Base-by-base conservation (phyloP, 2,888 invertebrate species). In the Chymomyza amoena region DNA sequence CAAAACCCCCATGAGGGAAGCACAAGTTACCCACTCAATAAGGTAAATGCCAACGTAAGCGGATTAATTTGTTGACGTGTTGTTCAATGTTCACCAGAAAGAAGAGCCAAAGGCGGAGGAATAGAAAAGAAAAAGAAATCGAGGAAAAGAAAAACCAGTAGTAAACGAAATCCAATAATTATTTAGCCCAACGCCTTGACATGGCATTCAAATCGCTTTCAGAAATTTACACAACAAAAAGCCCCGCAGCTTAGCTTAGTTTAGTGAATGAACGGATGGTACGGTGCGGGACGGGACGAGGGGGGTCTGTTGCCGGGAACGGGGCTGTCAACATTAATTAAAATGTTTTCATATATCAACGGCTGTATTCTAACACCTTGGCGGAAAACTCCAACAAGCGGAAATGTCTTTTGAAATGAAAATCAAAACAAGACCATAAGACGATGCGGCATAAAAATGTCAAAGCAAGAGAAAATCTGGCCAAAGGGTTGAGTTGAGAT, bases 41-140 rank as follows among this genome's bases (percentile, higher is more conserved):
- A 69, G 77, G 77, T 80, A 83, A 78, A 80, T 78, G 78, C 76
- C 71, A 61, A 66, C 65, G 69, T 84, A 84, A 84, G 83, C 79
- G 85, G 84, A 87, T 87, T 87, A 84, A 79, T 82, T 84, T 76
- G 76, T 76, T 82, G 82, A 86, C 84, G 86, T 84, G 84, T 80
- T 86, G 79, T 62, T 81, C 80, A 75, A 25, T 25, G 57, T 18
- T 25, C 57, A 25, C 56, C 70, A 73, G 64, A 70, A 56, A 61
- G 61, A 66, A 70, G 61, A n/a, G 28, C 4, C 25, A 25, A 25
- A 25, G 25, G 25, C 32, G 32, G 32, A 62, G 61, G 39, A 52
- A 69, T 61, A 61, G 61, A 64, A 62, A 75, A 51, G 36, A 65
- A 39, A 59, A 16, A 63, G 52, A 57, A 51, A 15, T 57, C 57